A percentile compares a stretch with the other conserved stretches of the same genome.
Conservation (phyloP, 2,888 invertebrate genomes). For the Ernsta delagoae region DNA sequence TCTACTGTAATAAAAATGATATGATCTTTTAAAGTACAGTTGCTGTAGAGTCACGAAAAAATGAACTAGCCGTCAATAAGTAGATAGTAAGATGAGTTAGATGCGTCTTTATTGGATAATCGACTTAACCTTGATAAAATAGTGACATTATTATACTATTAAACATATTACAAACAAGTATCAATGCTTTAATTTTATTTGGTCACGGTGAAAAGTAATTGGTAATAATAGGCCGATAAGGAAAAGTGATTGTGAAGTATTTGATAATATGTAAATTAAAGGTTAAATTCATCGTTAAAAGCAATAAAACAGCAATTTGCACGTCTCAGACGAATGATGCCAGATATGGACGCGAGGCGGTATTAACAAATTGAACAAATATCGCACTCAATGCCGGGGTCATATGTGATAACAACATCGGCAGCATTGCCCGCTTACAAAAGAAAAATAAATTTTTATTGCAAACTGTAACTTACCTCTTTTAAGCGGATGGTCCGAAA, state of each 20-base stretch:
- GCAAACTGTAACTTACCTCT: slow-evolving; percentile 14
- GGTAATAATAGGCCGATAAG: slow-evolving; percentile 12
- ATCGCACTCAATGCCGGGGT: slow-evolving; percentile 60
- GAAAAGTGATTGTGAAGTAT: slow-evolving; percentile 11
- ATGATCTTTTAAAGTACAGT: not conserved
- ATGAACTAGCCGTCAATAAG: slow-evolving; percentile 17
- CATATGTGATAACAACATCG: slow-evolving; percentile 54
- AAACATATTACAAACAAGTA: slow-evolving; percentile 23
- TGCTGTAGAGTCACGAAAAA: not conserved
- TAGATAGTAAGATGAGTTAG: slow-evolving; percentile 1
- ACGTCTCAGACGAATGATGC: slow-evolving; percentile 36
- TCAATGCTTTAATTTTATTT: not conserved
- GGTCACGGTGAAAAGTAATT: not conserved
- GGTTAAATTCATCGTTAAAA: slow-evolving; percentile 24
- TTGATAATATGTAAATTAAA: slow-evolving; percentile 21
- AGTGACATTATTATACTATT: slow-evolving; percentile 12
- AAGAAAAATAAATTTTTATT: slow-evolving; percentile 4
- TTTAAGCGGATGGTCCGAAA: slow-evolving; percentile 10
- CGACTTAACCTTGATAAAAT: slow-evolving; percentile 31
- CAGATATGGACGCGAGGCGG: slow-evolving; percentile 38
- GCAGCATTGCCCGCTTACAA: slow-evolving; percentile 26
- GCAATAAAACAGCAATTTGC: slow-evolving; percentile 27
- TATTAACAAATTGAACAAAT: slow-evolving; percentile 67
- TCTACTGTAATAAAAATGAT: not conserved
- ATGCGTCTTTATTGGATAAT: slow-evolving; percentile 35